Base-by-base conservation (phyloP, 2,797 vertebrate genomes). In the Smutsia temminckii region DNA sequence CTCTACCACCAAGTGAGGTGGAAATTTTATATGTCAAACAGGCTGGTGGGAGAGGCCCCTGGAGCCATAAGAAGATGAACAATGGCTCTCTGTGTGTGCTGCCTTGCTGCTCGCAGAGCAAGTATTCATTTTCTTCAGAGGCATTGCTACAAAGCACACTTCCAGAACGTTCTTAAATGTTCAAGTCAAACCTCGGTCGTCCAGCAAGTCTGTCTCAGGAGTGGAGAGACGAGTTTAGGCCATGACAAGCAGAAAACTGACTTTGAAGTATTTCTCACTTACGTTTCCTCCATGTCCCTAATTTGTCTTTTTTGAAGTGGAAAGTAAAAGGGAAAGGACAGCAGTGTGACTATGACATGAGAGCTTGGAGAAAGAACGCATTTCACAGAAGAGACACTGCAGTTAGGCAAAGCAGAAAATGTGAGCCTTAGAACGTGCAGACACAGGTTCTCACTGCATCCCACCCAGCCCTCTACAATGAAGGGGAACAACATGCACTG, bases 241-340 rank as follows among this genome's bases (percentile, higher is more conserved):
- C 97, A 91, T 95, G 97, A 97, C 95, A 97, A 98, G 98, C 98
- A 97, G 96, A 95, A 97, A 97, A 97, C 93, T 95, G 94, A 96
- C 92, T 98, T 94, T 96, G 93, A 98, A 97, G 87, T 71, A 94
- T 87, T 97, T 97, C 92, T 97, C 95, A 97, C 97, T 97, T 97
- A 51, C 61, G 85, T 98, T 97, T 96, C 87, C 94, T 97, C 61
- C 90, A 77, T 85, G 66, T 97, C 75, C 89, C 95, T 98, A 96
- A 96, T 97, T 97, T 98, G 68, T 97, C 97, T 97, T 93, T 95
- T 93, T 63, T 97, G 92, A 97, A 97, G 98, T 94, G 89, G 95
- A 97, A 98, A 97, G 96, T 96, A 93, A 97, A 98, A 98, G 94
- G 94, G 42, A 95, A 96, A 88, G 88, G 91, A 94, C 97, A 97